Base-by-base conservation (phyloP, 1,140 invertebrate species). In the Drosophila lowei region DNA sequence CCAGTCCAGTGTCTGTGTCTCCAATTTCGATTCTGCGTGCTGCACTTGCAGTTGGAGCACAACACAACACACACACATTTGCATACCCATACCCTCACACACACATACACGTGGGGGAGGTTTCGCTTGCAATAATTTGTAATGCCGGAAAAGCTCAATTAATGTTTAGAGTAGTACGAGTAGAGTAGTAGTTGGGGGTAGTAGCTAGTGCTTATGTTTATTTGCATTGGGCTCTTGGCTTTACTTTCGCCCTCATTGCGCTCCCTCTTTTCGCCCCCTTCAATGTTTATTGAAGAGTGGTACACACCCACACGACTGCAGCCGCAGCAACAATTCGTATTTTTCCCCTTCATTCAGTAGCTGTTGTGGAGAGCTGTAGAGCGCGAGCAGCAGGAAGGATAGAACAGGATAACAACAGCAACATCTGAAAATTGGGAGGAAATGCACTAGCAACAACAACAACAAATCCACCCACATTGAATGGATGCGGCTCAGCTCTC, bases 101-200 rank as follows among this genome's bases (percentile, higher is more conserved):
- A 60, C 18, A 47, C 56, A 47, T 23, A 28, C 56, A 60, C 58
- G 58, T 60, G 58, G 54, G 46, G 54, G 54, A 56, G 54, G 54
- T 56, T 56, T 56, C 23, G 54, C 42, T 56, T 70, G 34, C 34
- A 38, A 38, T 38, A 38, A 38, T 38, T 38, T 67, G 50, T 64
- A 77, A 61, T 59, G 72, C 80, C 83, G 81, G 81, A 86, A 86
- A 83, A 88, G 71, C 74, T 86, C 83, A 86, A 86, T 86, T 86
- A 88, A 86, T 71, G 68, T 60, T 79, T 68, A 43, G 64, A 77
- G 73, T 73, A 56, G 73, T 73, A 56, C n/a, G 9, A 44, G 42
- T 38, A 15, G 23, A 15, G 16, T 28, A 53, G 50, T 13, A 18
- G 52, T 49, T 52, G 52, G 66, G 30, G 59, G 23, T 18, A 18